These are phyloP conservation scores for Caenorhabditis uteleia DNA, from an alignment of 2,888 invertebrate species.

Conservation along the genomic window DNA sequence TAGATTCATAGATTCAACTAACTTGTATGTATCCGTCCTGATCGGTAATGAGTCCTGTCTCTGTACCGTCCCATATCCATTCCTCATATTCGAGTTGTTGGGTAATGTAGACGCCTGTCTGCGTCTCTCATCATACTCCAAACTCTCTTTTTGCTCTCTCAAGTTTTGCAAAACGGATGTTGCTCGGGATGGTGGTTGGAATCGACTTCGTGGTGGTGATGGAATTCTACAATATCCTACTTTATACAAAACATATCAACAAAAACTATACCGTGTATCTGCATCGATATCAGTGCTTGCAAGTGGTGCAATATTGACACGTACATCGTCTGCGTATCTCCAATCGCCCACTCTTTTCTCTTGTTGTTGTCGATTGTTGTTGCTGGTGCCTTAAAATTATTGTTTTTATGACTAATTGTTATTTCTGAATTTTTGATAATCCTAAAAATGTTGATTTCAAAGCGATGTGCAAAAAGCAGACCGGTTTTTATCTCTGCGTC, in stretches of 20 bases:
- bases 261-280: background rate
- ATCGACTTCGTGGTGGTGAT: background rate
- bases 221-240: constrained; percentile 3
- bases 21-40: constrained; percentile 8
- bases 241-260: background rate
- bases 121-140: constrained; percentile 31
- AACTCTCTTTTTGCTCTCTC: constrained; percentile 27
- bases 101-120: constrained; percentile 31
- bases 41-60: constrained; percentile 4
- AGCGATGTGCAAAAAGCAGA: no score
- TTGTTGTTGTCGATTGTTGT: constrained; percentile 11
- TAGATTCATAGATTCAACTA: background rate
- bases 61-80: constrained; percentile 19
- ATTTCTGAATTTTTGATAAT: background rate
- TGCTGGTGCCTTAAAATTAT: constrained; percentile 13
- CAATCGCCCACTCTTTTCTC: constrained; percentile 9
- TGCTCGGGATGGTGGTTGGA: constrained; percentile 23
- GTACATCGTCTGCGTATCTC: constrained; percentile 36
- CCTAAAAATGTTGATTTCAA: background rate
- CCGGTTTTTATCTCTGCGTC: no score
- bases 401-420: background rate
- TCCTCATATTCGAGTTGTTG: constrained; percentile 4
- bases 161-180: constrained; percentile 38
- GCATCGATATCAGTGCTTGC: constrained; percentile 21
- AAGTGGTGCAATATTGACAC: constrained; percentile 34